Percentiles rank a stretch among this genome's conserved stretches.
Evolutionary conservation across 2,888 invertebrate species (phyloP).

Genomic region (Brassicogethes aeneus): DNA sequence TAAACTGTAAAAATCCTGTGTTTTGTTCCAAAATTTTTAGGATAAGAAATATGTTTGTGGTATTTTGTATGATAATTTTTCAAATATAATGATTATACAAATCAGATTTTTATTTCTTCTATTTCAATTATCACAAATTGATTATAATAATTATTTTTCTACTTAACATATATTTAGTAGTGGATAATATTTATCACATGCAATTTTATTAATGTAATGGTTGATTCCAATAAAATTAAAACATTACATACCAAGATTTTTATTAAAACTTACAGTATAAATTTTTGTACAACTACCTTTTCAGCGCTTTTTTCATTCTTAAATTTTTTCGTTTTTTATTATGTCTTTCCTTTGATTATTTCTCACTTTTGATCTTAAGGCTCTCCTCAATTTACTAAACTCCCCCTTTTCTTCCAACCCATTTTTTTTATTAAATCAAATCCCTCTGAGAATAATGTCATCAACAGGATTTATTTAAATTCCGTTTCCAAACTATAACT

Average conservation of each 20-base stretch:
- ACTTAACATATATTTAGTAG: too few species aligned
- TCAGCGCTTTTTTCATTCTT: constrained; percentile 32
- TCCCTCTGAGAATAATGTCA: constrained; percentile 48
- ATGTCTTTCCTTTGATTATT: constrained; percentile 31
- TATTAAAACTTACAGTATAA: too few species aligned
- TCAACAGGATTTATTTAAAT: constrained; percentile 20
- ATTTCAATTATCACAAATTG: too few species aligned
- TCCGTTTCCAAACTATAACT: constrained; percentile 22
- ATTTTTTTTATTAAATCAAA: constrained; percentile 50
- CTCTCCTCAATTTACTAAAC: constrained; percentile 48
- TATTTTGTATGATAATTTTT: constrained; percentile 38
- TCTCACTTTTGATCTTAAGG: constrained; percentile 44
- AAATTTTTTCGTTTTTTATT: constrained; percentile 28
- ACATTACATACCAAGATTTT: too few species aligned
- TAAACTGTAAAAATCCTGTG: too few species aligned
- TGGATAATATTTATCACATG: too few species aligned
- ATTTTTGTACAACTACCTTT: too few species aligned
- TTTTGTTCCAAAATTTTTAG: too few species aligned
- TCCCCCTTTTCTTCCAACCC: constrained; percentile 35
- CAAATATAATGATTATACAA: constrained; percentile 22
- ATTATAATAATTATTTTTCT: too few species aligned
- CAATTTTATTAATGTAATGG: too few species aligned
- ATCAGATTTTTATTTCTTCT: too few species aligned
- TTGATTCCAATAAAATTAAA: too few species aligned
- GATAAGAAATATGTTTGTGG: constrained; percentile 31